These are phyloP conservation scores for Pseudococcus viburni DNA, from an alignment of 2,888 invertebrate species.

Conservation along the genomic window DNA sequence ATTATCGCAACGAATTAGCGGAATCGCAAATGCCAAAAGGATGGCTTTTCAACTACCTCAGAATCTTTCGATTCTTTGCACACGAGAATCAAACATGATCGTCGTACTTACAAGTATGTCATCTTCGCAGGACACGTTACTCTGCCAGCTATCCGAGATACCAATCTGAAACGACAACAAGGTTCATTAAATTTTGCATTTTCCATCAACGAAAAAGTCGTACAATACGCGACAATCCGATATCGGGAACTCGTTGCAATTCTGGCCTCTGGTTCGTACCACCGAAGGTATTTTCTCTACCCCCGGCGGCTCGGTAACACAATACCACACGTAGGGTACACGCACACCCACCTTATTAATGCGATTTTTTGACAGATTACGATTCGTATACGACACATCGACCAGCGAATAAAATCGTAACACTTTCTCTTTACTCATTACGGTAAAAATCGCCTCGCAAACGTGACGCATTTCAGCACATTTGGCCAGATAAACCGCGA, in stretches of 20 bases:
- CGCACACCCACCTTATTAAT: slow-evolving; percentile 38
- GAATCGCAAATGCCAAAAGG: not conserved
- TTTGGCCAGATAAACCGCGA: not conserved
- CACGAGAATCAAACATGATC: not conserved
- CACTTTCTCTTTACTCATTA: slow-evolving; percentile 54
- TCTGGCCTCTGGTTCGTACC: not conserved
- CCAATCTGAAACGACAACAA: slow-evolving; percentile 51
- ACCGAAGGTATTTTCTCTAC: too few species aligned
- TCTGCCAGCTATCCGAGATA: slow-evolving; percentile 62
- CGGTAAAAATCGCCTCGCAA: not conserved
- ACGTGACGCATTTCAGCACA: slow-evolving; percentile 14
- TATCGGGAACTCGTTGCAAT: not conserved
- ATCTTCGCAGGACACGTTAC: slow-evolving; percentile 52
- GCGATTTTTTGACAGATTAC: not conserved
- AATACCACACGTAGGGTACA: not conserved
- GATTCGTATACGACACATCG: slow-evolving; percentile 48
- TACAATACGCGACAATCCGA: not conserved
- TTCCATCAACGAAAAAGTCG: not conserved
- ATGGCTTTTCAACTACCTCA: too few species aligned
- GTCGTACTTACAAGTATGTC: slow-evolving; percentile 50
- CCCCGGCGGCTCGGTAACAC: too few species aligned
- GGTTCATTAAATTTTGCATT: not conserved
- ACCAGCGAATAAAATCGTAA: slow-evolving; percentile 61
- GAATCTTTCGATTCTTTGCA: too few species aligned
- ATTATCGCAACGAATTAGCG: not conserved